Base-by-base conservation (phyloP, 2,113 vertebrate species). In the Erythrocercus mccallii region DNA sequence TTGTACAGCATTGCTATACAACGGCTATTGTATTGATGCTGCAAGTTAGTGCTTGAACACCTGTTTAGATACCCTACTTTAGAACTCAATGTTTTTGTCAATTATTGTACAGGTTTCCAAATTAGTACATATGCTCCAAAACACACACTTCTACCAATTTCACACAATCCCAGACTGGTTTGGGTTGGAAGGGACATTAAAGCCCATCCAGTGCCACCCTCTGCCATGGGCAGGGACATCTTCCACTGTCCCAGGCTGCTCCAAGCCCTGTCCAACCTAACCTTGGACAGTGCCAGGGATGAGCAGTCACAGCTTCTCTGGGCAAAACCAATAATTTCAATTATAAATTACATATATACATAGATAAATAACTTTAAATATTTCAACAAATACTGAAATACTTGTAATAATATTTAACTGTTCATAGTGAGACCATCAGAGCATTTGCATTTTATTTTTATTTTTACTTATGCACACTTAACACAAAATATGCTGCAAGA, bases 161-260 rank as follows among this genome's bases (percentile, higher is more conserved):
- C 33, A 58, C 3, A 25, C 51, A 33, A 16, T 51, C 23, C 7
- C 33, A 38, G 19, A 21, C 14, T 66, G 16, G 4, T 76, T 68
- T 68, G 70, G 5, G 21, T 27, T 15, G 14, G 7, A 47, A 76
- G 7, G 7, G 24, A 60, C 7, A 3, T 6, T 4, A 24, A 74
- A 65, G 2, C 2, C 22, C 35, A 44, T 2, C 6, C 6, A 3
- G 2, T n/a, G 0, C 11, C 11, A 68, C 20, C 3, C 11, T n/a
- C 10, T 44, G 44, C 12, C 51, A 17, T 38, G 33, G 42, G 5
- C 45, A 73, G 51, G 45, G 33, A 66, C 44, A 23, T 4, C 5
- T 68, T 0, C 20, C 24, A 47, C 20, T 21, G 1, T 12, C 61
- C 24, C 60, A 58, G 44, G 12, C 0, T 37, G 18, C 33, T 58